Base-by-base conservation (phyloP, 2,888 invertebrate species). In the Pseudococcus viburni region DNA sequence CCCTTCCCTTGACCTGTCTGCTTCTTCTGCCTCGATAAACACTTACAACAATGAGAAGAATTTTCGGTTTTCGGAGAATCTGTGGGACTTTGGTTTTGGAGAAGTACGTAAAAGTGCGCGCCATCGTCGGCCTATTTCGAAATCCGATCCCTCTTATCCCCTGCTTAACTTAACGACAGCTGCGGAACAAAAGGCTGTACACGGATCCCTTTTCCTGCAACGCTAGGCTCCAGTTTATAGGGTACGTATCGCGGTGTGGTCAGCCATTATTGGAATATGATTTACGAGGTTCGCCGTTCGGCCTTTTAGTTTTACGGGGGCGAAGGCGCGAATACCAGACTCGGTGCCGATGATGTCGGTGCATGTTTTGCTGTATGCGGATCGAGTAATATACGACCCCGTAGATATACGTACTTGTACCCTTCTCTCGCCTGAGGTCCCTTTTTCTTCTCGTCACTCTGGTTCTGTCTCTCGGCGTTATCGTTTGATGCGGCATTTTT, bases 261-360 rank as follows among this genome's bases (percentile, higher is more conserved):
- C 86, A 86, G 73, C 86, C 86, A 86, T 86, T 73, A 86, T 86
- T 86, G 86, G 86, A 86, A 86, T 68, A 86, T 86, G 86, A 86
- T 86, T 86, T 86, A 68, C 42, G 33, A 68, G 42, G 42, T 42
- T 42, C 42, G 42, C 42, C 73, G 64, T 73, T 73, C 68, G 73
- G 73, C 73, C 73, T 86, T 86, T 73, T 86, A 33, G 55, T 55
- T 55, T 42, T 55, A 55, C 55, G 55, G 22, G 51, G 22, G 19
- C 51, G 46, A 48, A 84, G 42, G 73, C 42, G 68, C 86, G 68
- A 42, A 48, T 85, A 85, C 68, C 68, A 68, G 68, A 68, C 68
- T 68, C 26, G 68, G 55, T 55, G 55, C 55, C 55, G 55, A 55
- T 51, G 48, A 51, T 68, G 68, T 26, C 68, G 22, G 68, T 55